Conservation (phyloP, 1,140 invertebrate genomes). For the Trichogramma pretiosum region DNA sequence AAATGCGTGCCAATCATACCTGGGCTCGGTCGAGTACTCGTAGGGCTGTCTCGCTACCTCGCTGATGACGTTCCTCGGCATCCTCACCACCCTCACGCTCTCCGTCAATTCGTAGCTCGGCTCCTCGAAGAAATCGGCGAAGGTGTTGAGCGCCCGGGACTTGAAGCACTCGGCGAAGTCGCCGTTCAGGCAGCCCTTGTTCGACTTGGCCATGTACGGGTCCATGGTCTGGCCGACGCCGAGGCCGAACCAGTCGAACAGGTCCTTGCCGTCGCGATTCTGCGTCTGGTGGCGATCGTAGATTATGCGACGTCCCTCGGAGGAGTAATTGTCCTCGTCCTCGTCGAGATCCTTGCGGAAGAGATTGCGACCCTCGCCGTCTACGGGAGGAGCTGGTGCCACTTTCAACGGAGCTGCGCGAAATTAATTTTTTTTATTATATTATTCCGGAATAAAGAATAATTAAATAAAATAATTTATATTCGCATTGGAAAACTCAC, state of each 20-base stretch:
- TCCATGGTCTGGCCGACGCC: slow-evolving; percentile 61
- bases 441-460: too few relatives aligned
- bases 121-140: slow-evolving; percentile 66
- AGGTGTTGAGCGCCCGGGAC: slow-evolving; percentile 59
- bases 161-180: slow-evolving; percentile 75
- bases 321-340: too few relatives aligned
- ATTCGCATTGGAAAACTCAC: slow-evolving; percentile 26
- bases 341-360: too few relatives aligned
- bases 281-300: too few relatives aligned
- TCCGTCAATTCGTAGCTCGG: slow-evolving; percentile 52
- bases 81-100: slow-evolving; percentile 57
- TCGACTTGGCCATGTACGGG: slow-evolving; percentile 63
- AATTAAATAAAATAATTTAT: not conserved
- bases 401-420: too few relatives aligned
- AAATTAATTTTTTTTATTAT: too few relatives aligned
- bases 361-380: too few relatives aligned
- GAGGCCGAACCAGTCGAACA: slow-evolving; percentile 66
- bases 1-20: too few relatives aligned
- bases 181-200: slow-evolving; percentile 61
- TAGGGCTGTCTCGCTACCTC: slow-evolving; percentile 49
- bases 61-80: slow-evolving; percentile 53
- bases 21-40: slow-evolving; percentile 56
- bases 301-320: too few relatives aligned
- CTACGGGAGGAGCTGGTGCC: too few relatives aligned
- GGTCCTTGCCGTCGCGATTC: slow-evolving; percentile 52